These are phyloP conservation scores for Crotalus viridis DNA, from an alignment of 2,113 vertebrate species.

Conservation along the genomic window DNA sequence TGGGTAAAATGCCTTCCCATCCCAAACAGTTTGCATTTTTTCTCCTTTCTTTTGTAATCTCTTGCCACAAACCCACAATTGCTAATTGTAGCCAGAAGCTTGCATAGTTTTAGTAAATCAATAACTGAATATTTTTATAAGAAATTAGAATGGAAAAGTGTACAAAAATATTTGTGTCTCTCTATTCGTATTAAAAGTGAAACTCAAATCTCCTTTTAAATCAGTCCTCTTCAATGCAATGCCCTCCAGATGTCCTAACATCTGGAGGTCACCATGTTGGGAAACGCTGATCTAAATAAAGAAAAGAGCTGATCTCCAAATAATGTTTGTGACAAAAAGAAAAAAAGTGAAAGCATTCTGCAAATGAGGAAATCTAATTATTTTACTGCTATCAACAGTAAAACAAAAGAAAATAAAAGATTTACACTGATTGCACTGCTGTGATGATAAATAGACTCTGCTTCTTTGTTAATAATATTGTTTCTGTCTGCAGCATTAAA, in stretches of 20 bases:
- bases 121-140: neutral
- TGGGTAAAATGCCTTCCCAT: neutral
- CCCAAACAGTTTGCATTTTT: neutral
- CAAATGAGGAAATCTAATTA: neutral
- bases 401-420: neutral
- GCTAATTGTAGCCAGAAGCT: neutral
- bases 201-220: neutral
- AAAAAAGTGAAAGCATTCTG: neutral
- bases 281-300: neutral
- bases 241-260: neutral
- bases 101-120: neutral
- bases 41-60: neutral
- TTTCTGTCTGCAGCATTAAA: constrained; percentile 20
- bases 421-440: neutral
- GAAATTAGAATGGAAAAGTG: neutral
- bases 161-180: neutral
- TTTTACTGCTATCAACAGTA: neutral
- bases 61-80: neutral
- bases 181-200: neutral
- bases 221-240: neutral
- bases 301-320: neutral
- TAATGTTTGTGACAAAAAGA: neutral
- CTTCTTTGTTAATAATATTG: neutral
- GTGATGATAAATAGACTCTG: neutral
- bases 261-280: neutral